Percentiles rank a stretch among this genome's conserved stretches.
These are phyloP conservation scores for Nasonia longicornis DNA, from an alignment of 1,140 invertebrate genomes.

Conservation along the genomic window DNA sequence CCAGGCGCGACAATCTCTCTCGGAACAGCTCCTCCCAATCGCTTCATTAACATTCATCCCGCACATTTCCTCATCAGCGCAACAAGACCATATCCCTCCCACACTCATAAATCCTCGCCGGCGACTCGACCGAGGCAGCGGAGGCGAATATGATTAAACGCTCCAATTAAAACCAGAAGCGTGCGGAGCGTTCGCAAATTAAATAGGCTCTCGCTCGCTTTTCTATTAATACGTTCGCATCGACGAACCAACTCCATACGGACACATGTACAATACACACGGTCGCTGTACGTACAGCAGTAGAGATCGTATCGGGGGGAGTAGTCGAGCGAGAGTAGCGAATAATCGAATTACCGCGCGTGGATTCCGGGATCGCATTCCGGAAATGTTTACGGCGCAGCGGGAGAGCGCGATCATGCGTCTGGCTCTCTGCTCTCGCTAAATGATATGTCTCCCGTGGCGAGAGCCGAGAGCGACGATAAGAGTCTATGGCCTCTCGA, in stretches of 20 bases:
- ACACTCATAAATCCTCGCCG: background rate
- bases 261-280: background rate
- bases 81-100: background rate
- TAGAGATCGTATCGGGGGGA: background rate
- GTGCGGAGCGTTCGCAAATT: background rate
- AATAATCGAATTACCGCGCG: conserved; percentile 31
- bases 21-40: background rate
- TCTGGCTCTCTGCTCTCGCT: background rate
- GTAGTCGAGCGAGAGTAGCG: background rate
- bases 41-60: conserved; percentile 3
- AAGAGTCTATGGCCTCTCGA: background rate
- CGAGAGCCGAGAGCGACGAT: background rate
- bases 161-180: conserved; percentile 33
- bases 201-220: background rate
- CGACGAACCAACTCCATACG: background rate
- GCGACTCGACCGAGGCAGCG: background rate
- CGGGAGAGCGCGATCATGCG: background rate
- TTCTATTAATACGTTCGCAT: conserved; percentile 34
- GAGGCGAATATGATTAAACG: background rate
- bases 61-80: background rate
- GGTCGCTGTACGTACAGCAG: background rate
- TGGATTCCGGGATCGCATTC: conserved; percentile 12
- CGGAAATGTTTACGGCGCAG: conserved; percentile 24
- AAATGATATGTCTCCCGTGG: background rate
- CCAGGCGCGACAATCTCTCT: background rate